These are phyloP conservation scores for Mesembrinibis cayennensis DNA, from an alignment of 2,113 vertebrate species.

Conservation along the genomic window DNA sequence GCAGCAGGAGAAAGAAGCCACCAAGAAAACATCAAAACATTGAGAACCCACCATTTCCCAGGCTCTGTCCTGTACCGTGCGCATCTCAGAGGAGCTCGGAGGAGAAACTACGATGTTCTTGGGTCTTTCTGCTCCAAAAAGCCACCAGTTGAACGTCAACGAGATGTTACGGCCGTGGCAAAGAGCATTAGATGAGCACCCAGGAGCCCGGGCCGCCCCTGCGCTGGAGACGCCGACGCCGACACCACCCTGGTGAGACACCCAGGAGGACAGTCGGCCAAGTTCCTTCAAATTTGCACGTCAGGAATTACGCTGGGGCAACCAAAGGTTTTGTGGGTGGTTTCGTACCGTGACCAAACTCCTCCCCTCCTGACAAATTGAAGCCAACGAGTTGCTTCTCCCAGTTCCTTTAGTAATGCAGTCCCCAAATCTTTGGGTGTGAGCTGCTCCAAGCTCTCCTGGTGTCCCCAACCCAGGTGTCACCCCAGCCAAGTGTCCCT, in stretches of 20 bases:
- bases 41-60: neutral
- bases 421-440: fast-evolving
- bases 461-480: neutral
- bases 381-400: neutral
- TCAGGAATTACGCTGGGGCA: neutral
- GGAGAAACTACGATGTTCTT: neutral
- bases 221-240: neutral
- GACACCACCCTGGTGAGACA: neutral
- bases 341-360: neutral
- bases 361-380: neutral
- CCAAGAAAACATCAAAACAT: neutral
- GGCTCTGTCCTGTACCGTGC: neutral
- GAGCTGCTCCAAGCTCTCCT: neutral
- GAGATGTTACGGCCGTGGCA: neutral
- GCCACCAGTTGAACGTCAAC: neutral
- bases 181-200: neutral
- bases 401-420: neutral
- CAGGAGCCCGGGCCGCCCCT: neutral
- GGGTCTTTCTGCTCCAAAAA: neutral
- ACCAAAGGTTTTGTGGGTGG: neutral
- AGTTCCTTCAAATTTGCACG: neutral
- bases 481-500: neutral
- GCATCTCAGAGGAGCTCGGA: neutral
- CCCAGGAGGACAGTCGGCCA: neutral
- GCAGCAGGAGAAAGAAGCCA: neutral